A percentile compares a stretch with the other conserved stretches of the same genome.
Conservation (phyloP, 2,888 invertebrate genomes). For the Zaprionus lineosus region DNA sequence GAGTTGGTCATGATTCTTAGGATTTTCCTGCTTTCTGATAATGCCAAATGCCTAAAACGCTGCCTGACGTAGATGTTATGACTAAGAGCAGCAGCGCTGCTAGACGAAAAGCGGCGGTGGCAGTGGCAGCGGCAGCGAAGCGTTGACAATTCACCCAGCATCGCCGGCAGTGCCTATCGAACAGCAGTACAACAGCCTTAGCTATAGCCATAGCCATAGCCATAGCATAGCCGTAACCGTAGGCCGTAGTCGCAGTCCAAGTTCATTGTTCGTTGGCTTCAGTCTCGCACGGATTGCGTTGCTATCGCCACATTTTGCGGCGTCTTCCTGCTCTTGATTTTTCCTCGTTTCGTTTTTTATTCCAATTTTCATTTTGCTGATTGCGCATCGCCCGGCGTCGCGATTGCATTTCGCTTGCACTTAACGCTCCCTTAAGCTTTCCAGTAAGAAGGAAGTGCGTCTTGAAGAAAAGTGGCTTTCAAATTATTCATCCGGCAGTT, state of each 20-base stretch:
- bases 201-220: neutral
- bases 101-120: constrained; percentile 39
- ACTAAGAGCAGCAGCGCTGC: constrained; percentile 42
- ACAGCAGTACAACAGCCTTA: constrained; percentile 5
- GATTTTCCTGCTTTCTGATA: constrained; percentile 60
- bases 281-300: constrained; percentile 61
- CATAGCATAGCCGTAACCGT: constrained; percentile 7
- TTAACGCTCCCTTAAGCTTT: constrained; percentile 36
- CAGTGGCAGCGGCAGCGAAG: constrained; percentile 66
- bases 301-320: constrained; percentile 44
- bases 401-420: constrained; percentile 17
- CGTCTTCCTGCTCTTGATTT: constrained; percentile 23
- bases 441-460: no score
- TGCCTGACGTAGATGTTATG: constrained; percentile 41
- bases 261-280: constrained; percentile 71
- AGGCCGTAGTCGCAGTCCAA: constrained; percentile 62
- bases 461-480: no score
- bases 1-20: constrained; percentile 49
- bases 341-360: constrained; percentile 25
- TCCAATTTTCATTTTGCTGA: constrained; percentile 40
- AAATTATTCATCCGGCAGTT: no score
- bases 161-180: constrained; percentile 29
- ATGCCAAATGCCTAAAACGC: constrained; percentile 58
- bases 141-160: constrained; percentile 61
- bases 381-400: constrained; percentile 30